These are phyloP conservation scores for Acleris cristana DNA, from an alignment of 2,888 invertebrate species.

Conservation along the genomic window DNA sequence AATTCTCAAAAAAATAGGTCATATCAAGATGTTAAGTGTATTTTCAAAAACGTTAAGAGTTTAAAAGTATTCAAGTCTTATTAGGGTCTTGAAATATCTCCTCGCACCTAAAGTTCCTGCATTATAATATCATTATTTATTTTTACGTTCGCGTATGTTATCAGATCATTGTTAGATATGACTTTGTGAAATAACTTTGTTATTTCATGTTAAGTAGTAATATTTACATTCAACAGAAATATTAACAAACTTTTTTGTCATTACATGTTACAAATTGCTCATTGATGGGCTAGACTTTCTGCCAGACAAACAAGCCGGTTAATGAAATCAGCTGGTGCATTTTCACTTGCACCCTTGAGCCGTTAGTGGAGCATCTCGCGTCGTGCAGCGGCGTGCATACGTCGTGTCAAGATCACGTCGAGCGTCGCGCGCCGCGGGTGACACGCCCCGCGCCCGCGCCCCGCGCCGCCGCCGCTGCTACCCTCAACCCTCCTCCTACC, in stretches of 20 bases:
- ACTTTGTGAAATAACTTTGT: background rate
- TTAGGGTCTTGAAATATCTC: conserved; percentile 18
- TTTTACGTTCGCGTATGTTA: conserved; percentile 1
- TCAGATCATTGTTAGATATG: conserved; percentile 3
- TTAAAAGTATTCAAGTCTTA: conserved; percentile 10
- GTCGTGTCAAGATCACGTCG: conserved; percentile 82
- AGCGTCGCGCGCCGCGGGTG: conserved; percentile 64
- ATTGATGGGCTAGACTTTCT: background rate
- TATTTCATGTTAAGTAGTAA: background rate
- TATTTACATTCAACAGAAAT: no score
- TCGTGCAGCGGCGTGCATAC: conserved; percentile 70
- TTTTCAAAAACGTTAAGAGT: background rate
- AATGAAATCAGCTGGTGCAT: conserved; percentile 34
- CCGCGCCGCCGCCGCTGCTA: conserved; percentile 51
- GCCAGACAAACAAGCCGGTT: background rate
- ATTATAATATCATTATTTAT: background rate
- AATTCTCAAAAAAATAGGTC: no score
- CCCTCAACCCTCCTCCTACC: conserved; percentile 72
- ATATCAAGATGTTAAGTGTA: no score
- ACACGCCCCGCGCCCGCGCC: conserved; percentile 51
- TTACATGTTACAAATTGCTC: no score
- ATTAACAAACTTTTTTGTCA: no score
- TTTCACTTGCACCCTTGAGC: conserved; percentile 35
- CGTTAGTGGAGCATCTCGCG: conserved; percentile 35
- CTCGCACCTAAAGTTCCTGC: conserved; percentile 17